These are phyloP conservation scores for Isurus oxyrinchus DNA, from an alignment of 2,113 vertebrate species.

Conservation along the genomic window DNA sequence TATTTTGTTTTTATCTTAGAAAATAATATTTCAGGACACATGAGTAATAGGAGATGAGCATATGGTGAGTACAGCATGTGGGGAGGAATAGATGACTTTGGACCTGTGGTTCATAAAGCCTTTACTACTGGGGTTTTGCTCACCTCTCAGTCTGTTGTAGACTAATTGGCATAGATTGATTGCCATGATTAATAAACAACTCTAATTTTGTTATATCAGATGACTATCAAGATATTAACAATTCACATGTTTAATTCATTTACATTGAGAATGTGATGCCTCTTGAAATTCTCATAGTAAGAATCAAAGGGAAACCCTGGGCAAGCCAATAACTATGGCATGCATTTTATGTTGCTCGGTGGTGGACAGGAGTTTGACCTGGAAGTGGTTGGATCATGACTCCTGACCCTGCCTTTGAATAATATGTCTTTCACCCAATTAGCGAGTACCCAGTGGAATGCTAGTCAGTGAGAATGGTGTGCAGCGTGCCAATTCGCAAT, in stretches of 20 bases:
- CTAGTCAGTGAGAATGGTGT: too few relatives aligned
- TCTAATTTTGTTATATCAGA: background rate
- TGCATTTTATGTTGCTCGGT: background rate
- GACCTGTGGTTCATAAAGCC: background rate
- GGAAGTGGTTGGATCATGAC: too few relatives aligned
- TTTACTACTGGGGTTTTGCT: background rate
- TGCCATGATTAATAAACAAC: background rate
- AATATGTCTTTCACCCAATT: too few relatives aligned
- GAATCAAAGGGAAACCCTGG: background rate
- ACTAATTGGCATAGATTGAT: background rate
- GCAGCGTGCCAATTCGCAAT: too few relatives aligned
- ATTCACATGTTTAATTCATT: background rate
- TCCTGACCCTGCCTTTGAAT: too few relatives aligned
- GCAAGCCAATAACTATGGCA: background rate
- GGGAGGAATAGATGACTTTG: background rate
- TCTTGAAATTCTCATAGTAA: background rate
- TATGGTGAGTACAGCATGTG: background rate
- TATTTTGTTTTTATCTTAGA: too few relatives aligned
- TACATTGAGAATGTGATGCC: background rate
- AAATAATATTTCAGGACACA: background rate
- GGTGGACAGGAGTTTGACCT: too few relatives aligned
- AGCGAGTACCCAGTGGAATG: too few relatives aligned
- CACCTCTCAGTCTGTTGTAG: background rate
- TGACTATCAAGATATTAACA: background rate
- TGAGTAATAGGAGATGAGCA: background rate